Conservation (phyloP, 2,888 invertebrate genomes). For the Leistus spinibarbis region DNA sequence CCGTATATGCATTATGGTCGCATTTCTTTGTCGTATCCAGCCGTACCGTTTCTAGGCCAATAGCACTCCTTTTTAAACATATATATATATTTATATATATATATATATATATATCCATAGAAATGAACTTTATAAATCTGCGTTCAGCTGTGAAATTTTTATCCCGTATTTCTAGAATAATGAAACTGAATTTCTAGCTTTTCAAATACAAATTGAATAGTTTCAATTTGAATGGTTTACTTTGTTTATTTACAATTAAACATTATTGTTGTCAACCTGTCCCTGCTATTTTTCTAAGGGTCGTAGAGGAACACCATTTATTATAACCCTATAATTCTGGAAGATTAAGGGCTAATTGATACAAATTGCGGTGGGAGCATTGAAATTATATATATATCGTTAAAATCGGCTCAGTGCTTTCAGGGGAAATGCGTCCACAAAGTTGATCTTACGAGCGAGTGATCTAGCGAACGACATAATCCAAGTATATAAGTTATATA, state of each 20-base stretch:
- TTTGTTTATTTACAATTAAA: background rate
- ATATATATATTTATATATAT: no score
- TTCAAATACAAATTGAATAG: no score
- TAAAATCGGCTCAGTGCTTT: no score
- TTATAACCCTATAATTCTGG: no score
- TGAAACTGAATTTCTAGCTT: background rate
- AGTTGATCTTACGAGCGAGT: no score
- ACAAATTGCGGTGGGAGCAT: no score
- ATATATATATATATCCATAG: background rate
- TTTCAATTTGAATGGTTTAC: background rate
- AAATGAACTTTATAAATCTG: slow-evolving; percentile 1
- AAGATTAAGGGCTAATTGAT: no score
- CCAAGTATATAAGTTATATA: no score
- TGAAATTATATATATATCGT: no score
- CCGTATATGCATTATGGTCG: background rate
- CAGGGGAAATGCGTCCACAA: no score
- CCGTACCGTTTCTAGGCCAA: background rate
- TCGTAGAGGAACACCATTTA: background rate
- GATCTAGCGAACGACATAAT: no score
- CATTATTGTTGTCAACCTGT: no score
- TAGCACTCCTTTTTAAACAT: background rate
- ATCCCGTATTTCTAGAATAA: background rate
- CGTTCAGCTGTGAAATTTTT: slow-evolving; percentile 4
- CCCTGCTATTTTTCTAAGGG: background rate
- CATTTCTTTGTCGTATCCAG: background rate